Evolutionary conservation across 1,140 invertebrate genomes (phyloP), one percentile per base, ranked within the genome.

Genomic region (Diploscapter pachys): DNA sequence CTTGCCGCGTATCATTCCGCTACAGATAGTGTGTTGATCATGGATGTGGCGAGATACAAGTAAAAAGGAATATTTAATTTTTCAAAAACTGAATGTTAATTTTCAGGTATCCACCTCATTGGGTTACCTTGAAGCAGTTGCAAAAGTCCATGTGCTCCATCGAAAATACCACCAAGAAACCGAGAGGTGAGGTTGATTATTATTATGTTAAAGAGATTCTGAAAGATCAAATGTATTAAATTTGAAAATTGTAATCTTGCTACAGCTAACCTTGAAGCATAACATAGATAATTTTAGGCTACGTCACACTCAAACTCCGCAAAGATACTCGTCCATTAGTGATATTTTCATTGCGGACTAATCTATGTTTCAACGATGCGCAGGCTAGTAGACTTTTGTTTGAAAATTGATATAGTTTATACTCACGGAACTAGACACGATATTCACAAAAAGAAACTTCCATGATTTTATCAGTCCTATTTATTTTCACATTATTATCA

Each of bases 21-120:
- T 2, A 79, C 71, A 55, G 86, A 87, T 67, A 66, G 86, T 57
- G 84, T 86, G 3, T 66, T 87, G 31, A 84, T 87, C 55, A 73
- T 87, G 72, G 86, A 87, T 76, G 85, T 85, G 3, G 86, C 86
- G 4, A 72, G 86, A 67, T 87, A 86, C 76, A 87, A 87, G 71
- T 31, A 31, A 1, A 1, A 31, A 31, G 31, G 1, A 31, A 31
- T 31, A 31, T 31, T 1, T 31, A 31, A 31, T 31, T 31, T 31
- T 31, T 31, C 31, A 1, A 31, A 31, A 31, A 31, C 1, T 31
- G 31, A 31, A 31, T 31, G 31, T 1, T 31, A 31, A 31, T 31
- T 31, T 31, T 31, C 31, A 31, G 31, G 31, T 87, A 87, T 68
- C 86, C 86, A 9, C 86, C 86, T 63, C 86, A 87, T 73, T 87